Conservation (phyloP, 2,888 invertebrate genomes). For the Creontiades dilutus region DNA sequence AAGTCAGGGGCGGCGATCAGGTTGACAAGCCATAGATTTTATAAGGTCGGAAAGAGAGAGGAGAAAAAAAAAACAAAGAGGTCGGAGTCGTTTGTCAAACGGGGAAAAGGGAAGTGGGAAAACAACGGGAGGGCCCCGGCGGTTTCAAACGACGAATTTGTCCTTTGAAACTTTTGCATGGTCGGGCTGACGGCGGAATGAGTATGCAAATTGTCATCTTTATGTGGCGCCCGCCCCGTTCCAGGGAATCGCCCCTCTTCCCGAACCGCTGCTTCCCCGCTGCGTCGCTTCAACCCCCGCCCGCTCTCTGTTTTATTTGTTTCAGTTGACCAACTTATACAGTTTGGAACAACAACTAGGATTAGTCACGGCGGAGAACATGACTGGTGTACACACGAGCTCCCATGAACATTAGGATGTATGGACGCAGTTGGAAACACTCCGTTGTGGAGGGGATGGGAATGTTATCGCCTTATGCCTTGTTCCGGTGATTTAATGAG, state of each 20-base stretch:
- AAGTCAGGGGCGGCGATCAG: background rate
- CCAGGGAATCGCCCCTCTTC: background rate
- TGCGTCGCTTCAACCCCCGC: background rate
- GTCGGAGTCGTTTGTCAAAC: conserved; percentile 25
- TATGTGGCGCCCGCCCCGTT: conserved; percentile 29
- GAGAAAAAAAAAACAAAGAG: conserved; percentile 24
- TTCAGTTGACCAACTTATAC: conserved; percentile 45
- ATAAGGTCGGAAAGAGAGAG: conserved; percentile 2
- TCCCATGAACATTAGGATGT: background rate
- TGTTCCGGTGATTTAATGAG: no score
- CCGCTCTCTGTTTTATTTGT: background rate
- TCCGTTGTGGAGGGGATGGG: no score
- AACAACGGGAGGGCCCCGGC: conserved; percentile 11
- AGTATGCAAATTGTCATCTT: conserved; percentile 63
- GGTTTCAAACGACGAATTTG: conserved; percentile 47
- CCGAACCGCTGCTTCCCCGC: background rate
- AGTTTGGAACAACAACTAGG: conserved; percentile 11
- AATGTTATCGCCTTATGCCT: no score
- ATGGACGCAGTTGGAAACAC: background rate
- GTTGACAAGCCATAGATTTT: conserved; percentile 11
- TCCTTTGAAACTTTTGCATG: conserved; percentile 51
- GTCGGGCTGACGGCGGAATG: conserved; percentile 51
- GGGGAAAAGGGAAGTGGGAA: background rate
- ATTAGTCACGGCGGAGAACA: background rate
- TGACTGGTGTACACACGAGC: background rate